A percentile compares a stretch with the other conserved stretches of the same genome.
These are phyloP conservation scores for Rissa tridactyla DNA, from an alignment of 2,113 vertebrate genomes.

Conservation along the genomic window DNA sequence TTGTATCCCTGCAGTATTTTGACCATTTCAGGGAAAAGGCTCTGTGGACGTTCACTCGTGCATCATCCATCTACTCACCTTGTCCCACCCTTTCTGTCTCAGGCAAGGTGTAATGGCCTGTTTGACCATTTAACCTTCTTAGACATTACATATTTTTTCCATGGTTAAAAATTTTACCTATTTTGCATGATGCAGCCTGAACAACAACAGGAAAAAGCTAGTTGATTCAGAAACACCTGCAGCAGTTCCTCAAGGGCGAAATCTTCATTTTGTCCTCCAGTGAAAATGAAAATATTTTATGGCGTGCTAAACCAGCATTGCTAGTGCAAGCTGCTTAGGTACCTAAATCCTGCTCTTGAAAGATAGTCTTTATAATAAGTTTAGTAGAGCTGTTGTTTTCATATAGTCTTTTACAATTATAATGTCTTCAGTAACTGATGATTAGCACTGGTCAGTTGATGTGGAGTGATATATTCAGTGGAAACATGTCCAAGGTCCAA, in stretches of 20 bases:
- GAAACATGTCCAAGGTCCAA: neutral
- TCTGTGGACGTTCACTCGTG: neutral
- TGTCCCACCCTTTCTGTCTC: neutral
- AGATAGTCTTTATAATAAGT: neutral
- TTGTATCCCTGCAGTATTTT: neutral
- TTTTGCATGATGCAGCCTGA: neutral
- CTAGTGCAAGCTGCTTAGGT: neutral
- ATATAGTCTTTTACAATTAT: neutral
- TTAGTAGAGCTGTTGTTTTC: neutral
- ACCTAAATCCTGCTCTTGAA: neutral
- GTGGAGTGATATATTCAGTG: rapidly evolving
- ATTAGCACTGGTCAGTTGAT: neutral
- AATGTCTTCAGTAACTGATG: neutral
- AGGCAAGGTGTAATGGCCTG: neutral
- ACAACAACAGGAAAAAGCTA: neutral
- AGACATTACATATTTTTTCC: neutral
- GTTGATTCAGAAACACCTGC: neutral
- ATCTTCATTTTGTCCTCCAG: neutral
- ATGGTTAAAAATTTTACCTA: neutral
- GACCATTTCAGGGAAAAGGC: neutral
- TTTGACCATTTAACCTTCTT: neutral
- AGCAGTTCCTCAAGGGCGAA: neutral
- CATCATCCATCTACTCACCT: neutral
- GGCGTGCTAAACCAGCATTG: neutral
- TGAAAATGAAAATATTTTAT: neutral